Base-by-base conservation (phyloP, 2,888 invertebrate species). In the Aporophyla lueneburgensis region DNA sequence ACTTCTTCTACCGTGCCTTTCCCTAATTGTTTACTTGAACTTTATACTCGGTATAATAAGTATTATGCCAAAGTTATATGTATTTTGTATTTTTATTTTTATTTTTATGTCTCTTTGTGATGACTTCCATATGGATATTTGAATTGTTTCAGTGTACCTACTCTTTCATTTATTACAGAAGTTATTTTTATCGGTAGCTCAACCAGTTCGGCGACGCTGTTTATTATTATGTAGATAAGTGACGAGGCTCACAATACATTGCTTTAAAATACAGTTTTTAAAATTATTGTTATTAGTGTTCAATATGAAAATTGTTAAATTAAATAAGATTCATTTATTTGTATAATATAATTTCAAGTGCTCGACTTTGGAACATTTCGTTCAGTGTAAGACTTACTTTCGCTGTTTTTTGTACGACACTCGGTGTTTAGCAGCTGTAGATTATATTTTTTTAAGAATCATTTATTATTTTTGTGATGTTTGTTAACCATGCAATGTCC, bases 401-500 rank as follows among this genome's bases (percentile, higher is more conserved):
- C 14, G 24, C 78, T 74, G 71, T 66, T 79, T 84, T 76, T 66
- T 78, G 70, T 85, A 73, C 69, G 73, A 78, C 67, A 82, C 63
- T 76, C 56, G 68, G 68, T 83, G 58, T 76, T 80, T 80, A 87
- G 87, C 86, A 86, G 86, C 83, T 85, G 83, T 88, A 84, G 78
- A 85, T 74, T 86, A 74, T 86, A 85, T 89, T 85, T 85, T 88
- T 88, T 80, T 82, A 88, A 87, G 86, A 85, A 83, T 85, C 84
- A 83, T 59, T 51, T 89, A 89, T 88, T 89, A 89, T 91, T 91
- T 89, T 91, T 92, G 91, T 93, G 93, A 90, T 90, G 92, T 93
- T 93, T 92, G 91, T 93, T 93, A 91, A 93, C 93, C 93, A 93
- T 93, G 90, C 90, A 90, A 92, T 92, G 91, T 92, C 91, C 88